Evolutionary conservation across 2,888 invertebrate genomes (phyloP), one percentile per base, ranked within the genome.

Genomic region (Pandemis heparana): DNA sequence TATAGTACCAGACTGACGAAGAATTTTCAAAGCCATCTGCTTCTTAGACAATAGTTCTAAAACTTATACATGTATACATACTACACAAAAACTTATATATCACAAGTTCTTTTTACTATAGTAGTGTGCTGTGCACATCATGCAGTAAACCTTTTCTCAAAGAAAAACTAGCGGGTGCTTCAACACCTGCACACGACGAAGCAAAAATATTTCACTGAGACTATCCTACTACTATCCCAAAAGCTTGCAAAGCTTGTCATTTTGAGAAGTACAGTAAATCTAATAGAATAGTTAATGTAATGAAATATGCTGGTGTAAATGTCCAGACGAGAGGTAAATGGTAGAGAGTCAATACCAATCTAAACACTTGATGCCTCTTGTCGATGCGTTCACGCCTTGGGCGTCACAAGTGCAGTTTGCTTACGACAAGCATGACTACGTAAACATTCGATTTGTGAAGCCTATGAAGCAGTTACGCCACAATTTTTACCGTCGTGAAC

Each of bases 281-380:
- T 9, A 18, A 8, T 23, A 23, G 23, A 23, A 23, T 12, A 5
- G 18, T 23, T 23, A 23, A 12, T 18, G 23, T 56, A 56, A 3
- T 10, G 18, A 10, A 56, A 23, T 7, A 56, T 8, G 10, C 23
- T 9, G 10, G 23, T 61, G 12, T 43, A 43, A 63, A 32, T 63
- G 38, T 46, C 59, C 46, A 63, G 62, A 6, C 53, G 43, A 56
- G 10, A 12, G 39, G 39, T 32, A 18, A 18, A n/a, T 64, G n/a
- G n/a, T 23, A 53, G 53, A 16, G 53, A 14, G 43, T 38, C 18
- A 56, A 53, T 61, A 67, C 18, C 4, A 16, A 16, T 9, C 12
- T 18, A 66, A 71, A 71, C 18, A 71, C 71, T 61, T 39, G 12
- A 12, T 12, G 32, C n/a, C 48, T 16, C 65, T 71, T 32, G 16